A percentile compares a stretch with the other conserved stretches of the same genome.
phyloP scores from a whole-genome alignment of 2,113 vertebrate genomes.

The Pimephales promelas region DNA sequence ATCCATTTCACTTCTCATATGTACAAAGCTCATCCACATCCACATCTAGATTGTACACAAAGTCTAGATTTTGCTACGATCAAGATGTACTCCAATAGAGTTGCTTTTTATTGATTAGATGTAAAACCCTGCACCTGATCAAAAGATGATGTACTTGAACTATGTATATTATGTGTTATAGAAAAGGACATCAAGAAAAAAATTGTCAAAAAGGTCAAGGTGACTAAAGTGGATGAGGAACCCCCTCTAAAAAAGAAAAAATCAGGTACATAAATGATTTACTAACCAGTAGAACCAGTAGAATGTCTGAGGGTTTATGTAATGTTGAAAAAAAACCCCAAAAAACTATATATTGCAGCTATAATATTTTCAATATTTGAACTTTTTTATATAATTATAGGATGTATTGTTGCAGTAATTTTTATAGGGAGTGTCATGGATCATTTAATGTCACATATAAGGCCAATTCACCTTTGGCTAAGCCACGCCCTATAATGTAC shows the following conservation, averaged over 20 bases:
- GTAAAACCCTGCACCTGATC: not conserved
- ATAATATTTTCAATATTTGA: not conserved
- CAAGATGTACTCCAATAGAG: not conserved
- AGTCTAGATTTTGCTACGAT: not conserved
- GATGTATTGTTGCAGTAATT: not conserved
- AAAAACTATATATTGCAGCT: not conserved
- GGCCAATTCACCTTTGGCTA: no score
- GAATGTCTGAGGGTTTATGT: not conserved
- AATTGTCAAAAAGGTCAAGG: conserved; percentile 7
- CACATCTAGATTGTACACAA: not conserved
- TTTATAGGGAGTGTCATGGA: not conserved
- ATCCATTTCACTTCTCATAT: not conserved
- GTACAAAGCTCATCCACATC: not conserved
- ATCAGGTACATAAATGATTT: not conserved
- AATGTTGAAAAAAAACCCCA: not conserved
- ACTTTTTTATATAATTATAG: not conserved
- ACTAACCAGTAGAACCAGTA: not conserved
- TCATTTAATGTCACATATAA: no score
- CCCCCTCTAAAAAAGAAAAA: conserved; percentile 1
- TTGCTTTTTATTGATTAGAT: not conserved
- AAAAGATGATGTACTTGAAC: not conserved
- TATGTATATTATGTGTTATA: conserved; percentile 16
- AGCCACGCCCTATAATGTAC: no score
- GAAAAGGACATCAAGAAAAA: conserved; percentile 22
- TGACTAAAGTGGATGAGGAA: conserved; percentile 1